Evolutionary conservation across 2,888 invertebrate genomes (phyloP), one percentile per base, ranked within the genome.

Genomic region (Argynnis bischoffii): DNA sequence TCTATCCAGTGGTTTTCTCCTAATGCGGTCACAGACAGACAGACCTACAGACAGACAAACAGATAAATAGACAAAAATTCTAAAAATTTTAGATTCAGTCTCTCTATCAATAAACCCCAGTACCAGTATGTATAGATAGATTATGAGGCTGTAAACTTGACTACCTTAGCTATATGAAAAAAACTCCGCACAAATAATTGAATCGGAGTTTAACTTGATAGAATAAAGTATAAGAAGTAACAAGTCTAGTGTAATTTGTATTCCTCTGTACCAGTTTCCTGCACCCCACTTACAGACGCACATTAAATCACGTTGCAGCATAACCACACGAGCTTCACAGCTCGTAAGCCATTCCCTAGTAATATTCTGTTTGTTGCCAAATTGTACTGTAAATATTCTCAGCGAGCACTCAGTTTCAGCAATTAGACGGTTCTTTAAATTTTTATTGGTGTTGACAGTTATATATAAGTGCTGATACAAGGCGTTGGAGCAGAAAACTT

Each of bases 361-460:
- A 73, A 74, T 74, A 74, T 72, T 73, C 71, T 72, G 68, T 69
- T 73, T 74, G 74, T 74, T 74, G 74, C 74, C 74, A 74, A 74
- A 74, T 74, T 71, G 71, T 72, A 69, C 69, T 78, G 79, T 81
- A 82, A 84, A 81, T 83, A 81, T 77, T 73, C 77, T 70, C 72
- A 76, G 75, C 72, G 69, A 71, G 74, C 74, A 74, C 74, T 75
- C 76, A 69, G 75, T 75, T 77, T 72, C 75, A 74, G 78, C 77
- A 79, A 79, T 81, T 79, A 79, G 75, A 76, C 66, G 76, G 76
- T 76, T 75, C 74, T 75, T 77, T 76, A 74, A 78, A 74, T 74
- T 75, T 77, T 77, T 75, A 77, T 70, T 64, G 67, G 63, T 55
- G 41, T 60, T 66, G 66, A 66, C 69, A 55, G 50, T 66, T 26